Percentiles rank a stretch among this genome's conserved stretches.
Evolutionary conservation across 1,140 invertebrate species (phyloP).

Genomic region (Drosophila yakuba): DNA sequence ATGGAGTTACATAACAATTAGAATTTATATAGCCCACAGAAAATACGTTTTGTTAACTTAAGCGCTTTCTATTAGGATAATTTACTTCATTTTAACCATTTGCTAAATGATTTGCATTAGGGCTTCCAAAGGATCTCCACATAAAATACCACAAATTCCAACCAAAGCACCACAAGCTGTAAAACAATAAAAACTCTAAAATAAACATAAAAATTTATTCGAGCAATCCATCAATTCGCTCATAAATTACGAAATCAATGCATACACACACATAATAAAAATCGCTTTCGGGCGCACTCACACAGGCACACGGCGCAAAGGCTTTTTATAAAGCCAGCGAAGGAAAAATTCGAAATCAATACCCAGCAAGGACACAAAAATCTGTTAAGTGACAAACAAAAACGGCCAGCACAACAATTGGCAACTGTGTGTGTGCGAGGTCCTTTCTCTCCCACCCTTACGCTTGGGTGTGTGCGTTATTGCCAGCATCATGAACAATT

Average conservation of each 20-base stretch:
- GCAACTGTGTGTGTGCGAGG: conserved; percentile 19
- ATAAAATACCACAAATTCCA: conserved; percentile 11
- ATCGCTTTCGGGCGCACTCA: background rate
- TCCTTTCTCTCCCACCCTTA: background rate
- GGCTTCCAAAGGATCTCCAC: background rate
- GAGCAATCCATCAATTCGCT: conserved; percentile 68
- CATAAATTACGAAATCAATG: conserved; percentile 72
- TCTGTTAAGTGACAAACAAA: conserved; percentile 68
- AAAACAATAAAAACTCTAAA: conserved; percentile 57
- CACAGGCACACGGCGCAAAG: background rate
- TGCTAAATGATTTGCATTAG: conserved; percentile 16
- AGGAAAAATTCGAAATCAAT: conserved; percentile 76
- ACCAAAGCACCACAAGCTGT: conserved; percentile 37
- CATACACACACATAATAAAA: conserved; percentile 40
- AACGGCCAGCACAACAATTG: conserved; percentile 29
- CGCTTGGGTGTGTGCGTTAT: conserved; percentile 22
- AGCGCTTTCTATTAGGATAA: background rate
- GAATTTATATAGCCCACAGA: background rate
- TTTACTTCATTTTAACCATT: conserved; percentile 1
- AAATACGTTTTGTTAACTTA: background rate
- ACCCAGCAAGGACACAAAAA: conserved; percentile 48
- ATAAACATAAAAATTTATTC: conserved; percentile 61
- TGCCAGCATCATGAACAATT: conserved; percentile 64
- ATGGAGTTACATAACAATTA: background rate
- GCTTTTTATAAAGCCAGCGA: conserved; percentile 47